Percentiles rank a stretch among this genome's conserved stretches.
phyloP scores from a whole-genome alignment of 2,113 vertebrate genomes.

The Tetraodon nigroviridis region DNA sequence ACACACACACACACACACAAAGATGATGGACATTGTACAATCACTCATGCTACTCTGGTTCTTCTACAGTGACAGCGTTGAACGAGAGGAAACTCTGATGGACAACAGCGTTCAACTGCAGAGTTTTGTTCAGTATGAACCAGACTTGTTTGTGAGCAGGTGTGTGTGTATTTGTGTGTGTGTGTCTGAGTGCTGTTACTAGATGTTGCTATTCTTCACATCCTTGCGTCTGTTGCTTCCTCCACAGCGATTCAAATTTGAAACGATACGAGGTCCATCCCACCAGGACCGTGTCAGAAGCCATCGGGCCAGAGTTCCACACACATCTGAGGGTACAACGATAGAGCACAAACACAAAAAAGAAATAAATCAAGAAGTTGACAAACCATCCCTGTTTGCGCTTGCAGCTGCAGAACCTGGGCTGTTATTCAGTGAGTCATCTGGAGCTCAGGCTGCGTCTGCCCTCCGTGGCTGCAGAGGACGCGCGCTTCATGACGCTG shows the following conservation, averaged over 20 bases:
- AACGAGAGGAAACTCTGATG: slow-evolving; percentile 70
- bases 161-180: slow-evolving; percentile 68
- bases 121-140: slow-evolving; percentile 80
- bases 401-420: slow-evolving; percentile 86
- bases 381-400: not conserved
- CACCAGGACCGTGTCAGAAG: slow-evolving; percentile 71
- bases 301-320: slow-evolving; percentile 83
- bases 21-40: not conserved
- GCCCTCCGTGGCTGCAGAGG: slow-evolving; percentile 78
- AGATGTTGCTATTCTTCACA: not conserved
- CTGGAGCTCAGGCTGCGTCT: slow-evolving; percentile 78
- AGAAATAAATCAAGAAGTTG: not conserved
- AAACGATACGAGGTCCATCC: slow-evolving; percentile 89
- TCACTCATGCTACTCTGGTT: not conserved
- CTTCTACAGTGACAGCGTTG: slow-evolving; percentile 79
- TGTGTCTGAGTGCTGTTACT: not conserved
- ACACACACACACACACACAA: too few species aligned
- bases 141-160: slow-evolving; percentile 87
- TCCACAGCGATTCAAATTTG: slow-evolving; percentile 80
- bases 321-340: slow-evolving; percentile 80
- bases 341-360: not conserved
- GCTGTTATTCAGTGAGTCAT: slow-evolving; percentile 79
- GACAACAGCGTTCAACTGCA: slow-evolving; percentile 80
- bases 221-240: not conserved
- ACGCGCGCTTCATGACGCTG: slow-evolving; percentile 78